A percentile compares a stretch with the other conserved stretches of the same genome.
Conservation (phyloP, 2,797 vertebrate species). For the Pogoniulus pusillus region DNA sequence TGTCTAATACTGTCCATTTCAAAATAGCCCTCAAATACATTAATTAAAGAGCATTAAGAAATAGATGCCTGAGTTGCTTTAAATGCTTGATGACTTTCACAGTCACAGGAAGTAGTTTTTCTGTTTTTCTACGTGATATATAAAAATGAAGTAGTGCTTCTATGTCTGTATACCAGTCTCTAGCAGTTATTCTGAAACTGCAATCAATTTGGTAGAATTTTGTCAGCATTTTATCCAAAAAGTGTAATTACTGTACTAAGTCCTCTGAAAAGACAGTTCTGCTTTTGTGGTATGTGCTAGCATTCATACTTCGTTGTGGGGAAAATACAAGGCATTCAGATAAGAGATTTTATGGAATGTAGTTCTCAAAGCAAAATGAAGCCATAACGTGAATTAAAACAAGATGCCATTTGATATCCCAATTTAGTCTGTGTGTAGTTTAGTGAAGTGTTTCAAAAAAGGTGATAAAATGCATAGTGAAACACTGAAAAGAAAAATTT, state of each 20-base stretch:
- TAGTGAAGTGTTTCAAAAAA: neutral
- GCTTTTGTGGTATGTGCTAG: neutral
- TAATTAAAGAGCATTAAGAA: neutral
- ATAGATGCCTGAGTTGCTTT: fast-evolving
- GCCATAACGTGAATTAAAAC: neutral
- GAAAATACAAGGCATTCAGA: neutral
- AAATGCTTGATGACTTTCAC: neutral
- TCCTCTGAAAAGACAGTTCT: neutral
- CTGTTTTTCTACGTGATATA: no score
- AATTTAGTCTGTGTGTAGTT: neutral
- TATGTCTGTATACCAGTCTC: neutral
- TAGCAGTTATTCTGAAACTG: neutral
- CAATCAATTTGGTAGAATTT: neutral
- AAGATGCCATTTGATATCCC: neutral
- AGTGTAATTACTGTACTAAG: neutral
- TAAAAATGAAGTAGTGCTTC: neutral
- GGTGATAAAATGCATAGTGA: neutral
- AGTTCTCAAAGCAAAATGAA: neutral
- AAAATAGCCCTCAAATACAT: neutral
- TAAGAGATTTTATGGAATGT: conserved; percentile 11
- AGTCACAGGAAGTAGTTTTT: neutral
- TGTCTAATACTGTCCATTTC: neutral
- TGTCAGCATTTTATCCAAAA: neutral
- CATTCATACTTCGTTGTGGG: neutral
- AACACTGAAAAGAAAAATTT: neutral